Base-by-base conservation (phyloP, 2,113 vertebrate species). In the Bos indicus region DNA sequence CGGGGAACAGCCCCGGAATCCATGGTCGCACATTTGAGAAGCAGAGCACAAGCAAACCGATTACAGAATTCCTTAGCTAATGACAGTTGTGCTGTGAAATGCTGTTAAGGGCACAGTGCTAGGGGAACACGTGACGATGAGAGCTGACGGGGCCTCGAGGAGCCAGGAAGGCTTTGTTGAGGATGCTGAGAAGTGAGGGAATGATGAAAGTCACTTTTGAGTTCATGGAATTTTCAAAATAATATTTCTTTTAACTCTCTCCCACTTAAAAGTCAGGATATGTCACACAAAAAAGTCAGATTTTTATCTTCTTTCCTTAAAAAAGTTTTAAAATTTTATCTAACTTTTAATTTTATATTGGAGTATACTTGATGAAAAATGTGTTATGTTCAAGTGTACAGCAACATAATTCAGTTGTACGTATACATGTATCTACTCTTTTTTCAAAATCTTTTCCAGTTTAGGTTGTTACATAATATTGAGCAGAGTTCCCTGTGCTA, bases 101-200 rank as follows among this genome's bases (percentile, higher is more conserved):
- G n/a, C 78, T 10, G 3, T 0, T 74, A 52, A 77, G 40, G 11
- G 26, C 60, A 13, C 67, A 25, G 9, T 30, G 46, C 36, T 1
- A 6, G 3, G 54, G 30, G 43, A 74, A 12, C 3, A 3, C 0
- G 0, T 26, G n/a, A 16, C 19, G 1, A 23, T 0, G 2, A 51
- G 28, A 3, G 51, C 36, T 1, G 6, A 2, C 14, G 25, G 5
- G 23, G 19, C 4, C 46, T 1, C 2, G 0, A 14, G 26, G 64
- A 12, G 13, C 56, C 11, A 3, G 52, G 48, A 30, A 48, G 84
- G 40, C 17, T 64, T 46, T 33, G 46, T 5, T 5, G 36, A 62
- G 40, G 51, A 62, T 21, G 11, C 64, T 11, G 13, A 90, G 62
- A 25, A 17, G 62, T 1, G 1, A 40, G 16, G 43, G 30, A 13